phyloP scores from a whole-genome alignment of 2,113 vertebrate genomes.

The Colius striatus region DNA sequence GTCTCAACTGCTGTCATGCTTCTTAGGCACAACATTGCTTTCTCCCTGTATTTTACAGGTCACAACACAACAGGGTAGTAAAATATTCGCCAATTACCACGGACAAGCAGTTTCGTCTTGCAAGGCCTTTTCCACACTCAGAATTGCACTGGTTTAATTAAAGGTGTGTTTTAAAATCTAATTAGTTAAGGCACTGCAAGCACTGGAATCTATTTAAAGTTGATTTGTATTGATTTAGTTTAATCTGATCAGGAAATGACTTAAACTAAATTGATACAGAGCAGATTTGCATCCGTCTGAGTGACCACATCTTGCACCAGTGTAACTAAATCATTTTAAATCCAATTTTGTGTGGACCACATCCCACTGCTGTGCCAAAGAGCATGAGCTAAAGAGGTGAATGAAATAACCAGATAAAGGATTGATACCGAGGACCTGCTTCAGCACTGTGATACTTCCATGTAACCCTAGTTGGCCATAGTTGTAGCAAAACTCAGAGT shows the following conservation, averaged over 20 bases:
- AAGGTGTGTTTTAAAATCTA: constrained; percentile 27
- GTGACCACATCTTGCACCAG: not conserved
- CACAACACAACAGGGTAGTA: not conserved
- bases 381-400: not conserved
- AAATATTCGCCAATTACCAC: constrained; percentile 19
- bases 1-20: not conserved
- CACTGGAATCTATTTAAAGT: not conserved
- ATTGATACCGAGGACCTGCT: not conserved
- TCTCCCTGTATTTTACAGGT: not conserved
- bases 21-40: not conserved
- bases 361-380: not conserved
- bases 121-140: not conserved
- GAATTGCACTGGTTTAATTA: not conserved
- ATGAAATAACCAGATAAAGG: constrained; percentile 17
- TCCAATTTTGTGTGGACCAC: not conserved
- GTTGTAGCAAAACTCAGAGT: constrained; percentile 10
- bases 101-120: not conserved
- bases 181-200: constrained; percentile 19
- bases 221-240: constrained; percentile 16
- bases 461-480: not conserved
- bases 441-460: not conserved
- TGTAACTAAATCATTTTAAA: not conserved
- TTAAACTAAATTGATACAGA: not conserved
- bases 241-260: constrained; percentile 31
- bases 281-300: not conserved